Conservation (phyloP, 2,888 invertebrate genomes). For the Heliconius sara region DNA sequence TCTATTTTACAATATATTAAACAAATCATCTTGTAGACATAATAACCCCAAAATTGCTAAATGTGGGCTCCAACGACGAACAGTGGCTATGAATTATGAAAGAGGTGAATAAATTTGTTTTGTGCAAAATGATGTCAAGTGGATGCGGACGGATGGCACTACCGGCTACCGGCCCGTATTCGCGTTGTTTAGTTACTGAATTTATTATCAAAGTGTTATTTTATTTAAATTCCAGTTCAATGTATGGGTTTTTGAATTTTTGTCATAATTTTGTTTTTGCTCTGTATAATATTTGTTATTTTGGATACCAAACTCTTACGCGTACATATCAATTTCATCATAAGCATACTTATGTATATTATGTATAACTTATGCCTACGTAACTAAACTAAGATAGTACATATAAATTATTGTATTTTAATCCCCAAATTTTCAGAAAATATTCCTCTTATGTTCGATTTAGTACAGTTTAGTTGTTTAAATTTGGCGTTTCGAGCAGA, state of each 20-base stretch:
- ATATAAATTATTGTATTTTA: no score
- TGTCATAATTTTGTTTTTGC: not conserved
- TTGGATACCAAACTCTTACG: no score
- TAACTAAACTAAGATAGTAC: no score
- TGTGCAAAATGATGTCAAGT: conserved; percentile 41
- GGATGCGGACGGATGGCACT: conserved; percentile 32
- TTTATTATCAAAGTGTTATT: not conserved
- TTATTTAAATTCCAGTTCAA: not conserved
- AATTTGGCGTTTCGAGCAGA: no score
- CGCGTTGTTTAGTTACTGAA: not conserved
- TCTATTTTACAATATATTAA: conserved; percentile 1
- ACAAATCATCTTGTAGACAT: not conserved
- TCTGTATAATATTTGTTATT: no score
- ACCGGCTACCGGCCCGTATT: not conserved
- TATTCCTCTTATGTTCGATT: no score
- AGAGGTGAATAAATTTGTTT: conserved; percentile 39
- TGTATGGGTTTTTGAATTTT: not conserved
- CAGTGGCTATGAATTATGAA: conserved; percentile 42
- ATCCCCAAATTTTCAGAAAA: no score
- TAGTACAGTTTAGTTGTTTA: no score
- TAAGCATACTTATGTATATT: no score
- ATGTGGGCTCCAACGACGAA: conserved; percentile 18
- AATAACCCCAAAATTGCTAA: conserved; percentile 6
- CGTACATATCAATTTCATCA: no score
- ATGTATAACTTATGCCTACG: no score